Evolutionary conservation across 2,113 vertebrate genomes (phyloP).

Genomic region (Otis tarda): DNA sequence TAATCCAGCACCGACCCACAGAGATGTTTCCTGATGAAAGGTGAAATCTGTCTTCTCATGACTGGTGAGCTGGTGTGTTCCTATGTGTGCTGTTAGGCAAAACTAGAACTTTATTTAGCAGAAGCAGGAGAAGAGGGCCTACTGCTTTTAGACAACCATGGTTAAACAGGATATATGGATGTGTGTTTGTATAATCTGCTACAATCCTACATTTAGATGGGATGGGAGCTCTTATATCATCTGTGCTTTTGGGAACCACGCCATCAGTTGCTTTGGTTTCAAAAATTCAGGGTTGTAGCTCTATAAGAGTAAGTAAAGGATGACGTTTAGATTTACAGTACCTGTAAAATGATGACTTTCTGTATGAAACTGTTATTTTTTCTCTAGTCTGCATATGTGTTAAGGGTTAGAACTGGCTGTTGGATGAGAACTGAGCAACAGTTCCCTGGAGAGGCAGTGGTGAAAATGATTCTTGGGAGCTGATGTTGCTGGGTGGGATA

Average conservation of each 20-base stretch:
- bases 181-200: not conserved
- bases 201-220: not conserved
- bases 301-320: not conserved
- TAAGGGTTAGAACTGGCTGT: not conserved
- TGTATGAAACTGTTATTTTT: not conserved
- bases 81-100: not conserved
- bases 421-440: not conserved
- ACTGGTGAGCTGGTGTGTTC: accelerated
- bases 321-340: not conserved
- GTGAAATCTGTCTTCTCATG: not conserved
- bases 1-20: not conserved
- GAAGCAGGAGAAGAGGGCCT: not conserved
- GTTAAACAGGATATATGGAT: not conserved
- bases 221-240: not conserved
- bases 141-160: not conserved
- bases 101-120: not conserved
- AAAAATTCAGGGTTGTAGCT: not conserved
- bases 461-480: not conserved
- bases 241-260: not conserved
- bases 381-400: not conserved
- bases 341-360: not conserved
- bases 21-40: not conserved
- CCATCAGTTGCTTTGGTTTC: not conserved
- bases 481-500: not conserved
- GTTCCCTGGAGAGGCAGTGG: not conserved